A percentile compares a stretch with the other conserved stretches of the same genome.
Conservation (phyloP, 2,888 invertebrate species). For the Caenorhabditis becei region DNA sequence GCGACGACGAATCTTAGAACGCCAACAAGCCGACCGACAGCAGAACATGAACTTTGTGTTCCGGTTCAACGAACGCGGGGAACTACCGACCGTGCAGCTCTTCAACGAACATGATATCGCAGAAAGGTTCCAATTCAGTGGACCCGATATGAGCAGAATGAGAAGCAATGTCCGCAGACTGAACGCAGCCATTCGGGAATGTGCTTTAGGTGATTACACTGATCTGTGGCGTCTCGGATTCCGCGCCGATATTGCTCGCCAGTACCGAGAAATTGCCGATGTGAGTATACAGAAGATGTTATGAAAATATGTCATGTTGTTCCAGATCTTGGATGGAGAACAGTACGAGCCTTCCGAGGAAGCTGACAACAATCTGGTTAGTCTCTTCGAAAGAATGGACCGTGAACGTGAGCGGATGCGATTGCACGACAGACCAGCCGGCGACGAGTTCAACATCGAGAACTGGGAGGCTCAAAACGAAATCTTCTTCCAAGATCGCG, state of each 20-base stretch:
- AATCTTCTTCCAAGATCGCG: neutral
- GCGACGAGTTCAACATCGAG: neutral
- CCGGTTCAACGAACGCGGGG: neutral
- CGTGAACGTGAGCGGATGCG: slow-evolving; percentile 1
- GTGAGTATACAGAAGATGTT: neutral
- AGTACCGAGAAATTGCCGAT: slow-evolving; percentile 8
- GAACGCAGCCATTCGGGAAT: slow-evolving; percentile 5
- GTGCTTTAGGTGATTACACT: neutral
- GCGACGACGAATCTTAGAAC: neutral
- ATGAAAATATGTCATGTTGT: neutral
- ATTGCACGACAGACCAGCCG: neutral
- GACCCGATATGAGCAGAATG: neutral
- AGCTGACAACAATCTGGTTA: slow-evolving; percentile 5
- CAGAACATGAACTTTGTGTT: neutral
- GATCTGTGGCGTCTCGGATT: slow-evolving; percentile 18
- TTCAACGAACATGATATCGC: neutral
- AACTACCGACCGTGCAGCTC: neutral
- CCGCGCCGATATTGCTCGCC: neutral
- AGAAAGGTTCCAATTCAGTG: neutral
- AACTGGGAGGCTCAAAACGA: neutral
- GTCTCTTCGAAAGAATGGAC: neutral
- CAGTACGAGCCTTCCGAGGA: neutral
- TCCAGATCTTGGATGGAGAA: slow-evolving; percentile 26
- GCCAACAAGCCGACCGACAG: neutral
- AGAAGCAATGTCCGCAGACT: neutral